Evolutionary conservation across 2,797 vertebrate species (phyloP), one percentile per base, ranked within the genome.

Genomic region (Lepilemur ruficaudatus): DNA sequence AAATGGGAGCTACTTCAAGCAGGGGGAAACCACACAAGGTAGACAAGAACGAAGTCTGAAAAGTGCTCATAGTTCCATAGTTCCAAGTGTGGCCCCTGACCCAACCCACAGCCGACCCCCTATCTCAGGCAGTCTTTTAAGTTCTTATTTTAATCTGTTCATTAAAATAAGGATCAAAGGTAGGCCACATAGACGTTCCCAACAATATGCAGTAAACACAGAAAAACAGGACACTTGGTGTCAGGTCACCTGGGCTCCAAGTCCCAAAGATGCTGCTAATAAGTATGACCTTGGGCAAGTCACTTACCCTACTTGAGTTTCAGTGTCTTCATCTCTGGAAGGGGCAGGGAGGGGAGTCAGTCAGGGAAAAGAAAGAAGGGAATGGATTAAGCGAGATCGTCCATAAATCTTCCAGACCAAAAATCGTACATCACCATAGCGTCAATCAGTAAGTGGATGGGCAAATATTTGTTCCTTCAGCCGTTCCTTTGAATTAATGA

Each of bases 111-210:
- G 32, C 80, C 57, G 7, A 73, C 22, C 23, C n/a, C 4, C 32
- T 25, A 43, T 50, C 67, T 52, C 46, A 38, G 3, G 25, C 0
- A 46, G 18, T 48, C 30, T 72, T 61, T 91, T 55, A 57, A 43
- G n/a, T 18, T 87, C 50, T 65, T 83, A 32, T 61, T 94, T 93
- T 61, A 67, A 89, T 80, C 7, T 78, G 17, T n/a, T 85, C 72
- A 35, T 83, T 88, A 95, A 83, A 87, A 72, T 61, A 69, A 93
- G 41, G 91, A 81, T 9, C 52, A 46, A 85, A 93, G 9, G n/a
- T 46, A 75, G 1, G 10, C 15, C 83, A 17, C 32, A 78, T 5
- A 88, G 52, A 48, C 43, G 18, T 48, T 80, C 48, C 72, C 61
- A 76, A 65, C 1, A 35, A 46, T 11, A n/a, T 67, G 8, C 25